Evolutionary conservation across 2,888 invertebrate genomes (phyloP).

Genomic region (Lycocerus yunnanus): DNA sequence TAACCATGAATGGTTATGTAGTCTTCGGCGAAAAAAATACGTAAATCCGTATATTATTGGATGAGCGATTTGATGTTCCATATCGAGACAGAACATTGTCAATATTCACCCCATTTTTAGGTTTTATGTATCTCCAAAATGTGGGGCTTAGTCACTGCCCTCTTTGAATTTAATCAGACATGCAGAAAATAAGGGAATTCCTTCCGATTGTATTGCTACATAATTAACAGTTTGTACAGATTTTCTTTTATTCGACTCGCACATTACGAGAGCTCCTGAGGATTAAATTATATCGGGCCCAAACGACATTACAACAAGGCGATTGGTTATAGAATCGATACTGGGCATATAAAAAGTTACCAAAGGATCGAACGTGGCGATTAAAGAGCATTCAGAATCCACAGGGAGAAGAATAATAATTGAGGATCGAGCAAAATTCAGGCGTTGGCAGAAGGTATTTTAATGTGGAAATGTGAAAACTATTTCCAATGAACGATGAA

Average conservation of each 20-base stretch:
- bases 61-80: background rate
- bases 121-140: background rate
- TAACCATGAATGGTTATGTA: background rate
- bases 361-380: background rate
- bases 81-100: background rate
- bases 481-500: too few species aligned
- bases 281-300: too few species aligned
- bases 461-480: too few species aligned
- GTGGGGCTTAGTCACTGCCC: background rate
- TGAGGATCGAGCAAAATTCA: background rate
- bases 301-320: background rate
- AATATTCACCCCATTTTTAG: background rate
- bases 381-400: background rate
- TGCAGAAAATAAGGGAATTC: background rate
- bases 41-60: background rate
- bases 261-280: too few species aligned
- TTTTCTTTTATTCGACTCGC: background rate
- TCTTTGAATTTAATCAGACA: background rate
- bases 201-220: background rate
- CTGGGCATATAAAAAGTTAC: too few species aligned
- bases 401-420: background rate
- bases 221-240: background rate
- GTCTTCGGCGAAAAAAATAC: background rate
- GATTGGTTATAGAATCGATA: background rate
- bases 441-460: background rate